Percentiles rank a stretch among this genome's conserved stretches.
These are phyloP conservation scores for Gallinago media DNA, from an alignment of 2,113 vertebrate genomes.

Conservation along the genomic window DNA sequence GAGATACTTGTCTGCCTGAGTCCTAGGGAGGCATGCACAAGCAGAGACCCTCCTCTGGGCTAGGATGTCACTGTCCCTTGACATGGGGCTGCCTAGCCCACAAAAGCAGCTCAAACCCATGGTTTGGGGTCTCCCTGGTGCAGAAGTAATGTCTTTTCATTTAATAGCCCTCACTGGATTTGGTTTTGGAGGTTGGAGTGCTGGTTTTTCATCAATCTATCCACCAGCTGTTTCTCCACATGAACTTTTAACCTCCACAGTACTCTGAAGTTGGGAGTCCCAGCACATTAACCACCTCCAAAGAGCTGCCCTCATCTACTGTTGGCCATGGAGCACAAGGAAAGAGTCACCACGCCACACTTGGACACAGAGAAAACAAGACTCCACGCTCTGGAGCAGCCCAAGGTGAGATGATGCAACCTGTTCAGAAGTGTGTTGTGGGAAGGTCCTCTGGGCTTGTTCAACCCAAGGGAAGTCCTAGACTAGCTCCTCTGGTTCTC, in stretches of 20 bases:
- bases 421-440: background rate
- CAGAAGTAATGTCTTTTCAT: background rate
- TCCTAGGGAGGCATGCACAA: background rate
- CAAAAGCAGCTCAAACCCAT: background rate
- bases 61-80: background rate
- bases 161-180: background rate
- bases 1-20: background rate
- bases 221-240: fast-evolving
- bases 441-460: background rate
- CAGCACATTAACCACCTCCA: background rate
- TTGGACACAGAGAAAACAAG: background rate
- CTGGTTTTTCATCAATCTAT: background rate
- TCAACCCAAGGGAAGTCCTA: background rate
- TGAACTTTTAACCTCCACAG: background rate
- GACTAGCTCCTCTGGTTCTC: background rate
- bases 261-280: background rate
- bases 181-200: fast-evolving
- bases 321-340: background rate
- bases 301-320: background rate
- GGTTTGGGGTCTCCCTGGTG: background rate
- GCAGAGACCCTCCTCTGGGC: background rate
- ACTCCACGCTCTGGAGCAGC: background rate
- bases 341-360: background rate
- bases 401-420: background rate
- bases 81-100: background rate